Conservation (phyloP, 2,888 invertebrate genomes). For the Tubiluchus corallicola region DNA sequence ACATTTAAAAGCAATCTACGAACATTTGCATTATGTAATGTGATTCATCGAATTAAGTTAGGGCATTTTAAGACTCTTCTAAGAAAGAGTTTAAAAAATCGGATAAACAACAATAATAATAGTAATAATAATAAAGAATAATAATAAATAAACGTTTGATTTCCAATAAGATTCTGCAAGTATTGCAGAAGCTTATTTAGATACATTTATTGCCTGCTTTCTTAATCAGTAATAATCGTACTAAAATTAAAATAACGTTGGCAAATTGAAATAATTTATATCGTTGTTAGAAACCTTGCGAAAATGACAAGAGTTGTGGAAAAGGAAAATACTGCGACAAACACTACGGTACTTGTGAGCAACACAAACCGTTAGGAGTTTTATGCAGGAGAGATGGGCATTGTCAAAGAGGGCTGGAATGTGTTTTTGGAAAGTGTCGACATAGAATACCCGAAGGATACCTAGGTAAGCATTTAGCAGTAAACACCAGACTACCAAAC, state of each 20-base stretch:
- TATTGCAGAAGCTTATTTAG: too few relatives aligned
- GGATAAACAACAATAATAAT: too few relatives aligned
- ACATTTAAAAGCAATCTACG: too few relatives aligned
- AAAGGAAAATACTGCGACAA: constrained; percentile 17
- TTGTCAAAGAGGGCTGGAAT: constrained; percentile 16
- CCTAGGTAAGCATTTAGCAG: constrained; percentile 14
- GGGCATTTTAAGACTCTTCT: too few relatives aligned
- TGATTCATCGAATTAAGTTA: too few relatives aligned
- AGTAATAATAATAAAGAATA: too few relatives aligned
- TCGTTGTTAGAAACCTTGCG: background rate
- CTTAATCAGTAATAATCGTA: background rate
- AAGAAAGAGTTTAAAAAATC: too few relatives aligned
- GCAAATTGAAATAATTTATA: constrained; percentile 14
- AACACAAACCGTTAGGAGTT: constrained; percentile 12
- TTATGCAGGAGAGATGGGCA: constrained; percentile 18
- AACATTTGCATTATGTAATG: too few relatives aligned
- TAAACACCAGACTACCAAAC: too few relatives aligned
- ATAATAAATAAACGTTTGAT: too few relatives aligned
- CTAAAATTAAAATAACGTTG: constrained; percentile 6
- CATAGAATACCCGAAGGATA: constrained; percentile 12
- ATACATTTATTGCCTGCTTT: background rate
- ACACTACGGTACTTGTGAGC: constrained; percentile 18
- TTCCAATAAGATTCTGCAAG: too few relatives aligned
- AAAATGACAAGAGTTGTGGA: constrained; percentile 10
- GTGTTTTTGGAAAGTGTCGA: constrained; percentile 19